Base-by-base conservation (phyloP, 2,888 invertebrate genomes). In the Dusona sp. region DNA sequence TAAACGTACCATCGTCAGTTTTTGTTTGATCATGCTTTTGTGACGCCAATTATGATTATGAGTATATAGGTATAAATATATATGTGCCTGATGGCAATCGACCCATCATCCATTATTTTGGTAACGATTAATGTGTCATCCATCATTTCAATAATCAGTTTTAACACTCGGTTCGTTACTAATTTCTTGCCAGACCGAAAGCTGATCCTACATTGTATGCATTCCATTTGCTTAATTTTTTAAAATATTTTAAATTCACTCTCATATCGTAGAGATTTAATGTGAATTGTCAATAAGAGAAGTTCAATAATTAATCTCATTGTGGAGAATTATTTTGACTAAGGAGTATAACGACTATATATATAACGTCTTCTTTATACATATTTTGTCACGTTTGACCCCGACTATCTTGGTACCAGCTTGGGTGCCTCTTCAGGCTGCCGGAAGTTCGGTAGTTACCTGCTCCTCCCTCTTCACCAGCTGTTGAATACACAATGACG, bases 1-100 rank as follows among this genome's bases (percentile, higher is more conserved):
- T 88, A 87, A 89, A 87, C 89, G 89, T 88, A 68, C 51, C 33
- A 38, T 75, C 68, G 48, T 45, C 75, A 75, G 29, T 45, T 67
- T 68, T 45, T 75, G 61, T 80, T 77, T 79, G 72, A 57, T 64
- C 22, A 80, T 72, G 51, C 65, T 70, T 64, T 79, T 25, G 25
- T 54, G 48, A 82, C 67, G 33, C 73, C 64, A 57, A 74, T 78
- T 70, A 73, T 61, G 83, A 68, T 51, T 25, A 2, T 19, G 3
- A 16, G 9, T 54, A 64, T 33, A 25, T 33, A 8, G 33, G 7
- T 64, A 4, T 11, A 33, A 36, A 9, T 36, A 19, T 67, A 67
- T n/a, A 7, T 6, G 48, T 48, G 0, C 38, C 3, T 38, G 7
- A 67, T 38, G n/a, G 9, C 9, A 67, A n/a, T 67, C 38, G n/a